Evolutionary conservation across 2,888 invertebrate genomes (phyloP).

Genomic region (Muschampia plurimacula): DNA sequence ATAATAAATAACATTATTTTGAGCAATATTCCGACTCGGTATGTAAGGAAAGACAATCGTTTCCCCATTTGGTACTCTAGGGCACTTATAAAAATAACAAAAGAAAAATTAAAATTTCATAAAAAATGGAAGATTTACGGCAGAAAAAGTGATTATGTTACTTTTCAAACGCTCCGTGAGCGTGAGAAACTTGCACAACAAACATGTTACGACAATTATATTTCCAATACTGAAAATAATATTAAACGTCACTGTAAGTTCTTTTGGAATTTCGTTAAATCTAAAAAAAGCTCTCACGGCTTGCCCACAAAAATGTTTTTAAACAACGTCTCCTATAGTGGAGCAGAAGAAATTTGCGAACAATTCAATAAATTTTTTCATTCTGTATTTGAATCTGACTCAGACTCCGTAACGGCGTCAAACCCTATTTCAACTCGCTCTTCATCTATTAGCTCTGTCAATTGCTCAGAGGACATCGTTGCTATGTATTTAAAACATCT

Average conservation of each 20-base stretch:
- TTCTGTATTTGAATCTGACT: neutral
- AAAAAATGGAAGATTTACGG: slow-evolving; percentile 11
- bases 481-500: slow-evolving; percentile 24
- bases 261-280: slow-evolving; percentile 3
- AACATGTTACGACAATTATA: neutral
- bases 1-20: neutral
- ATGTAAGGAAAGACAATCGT: neutral
- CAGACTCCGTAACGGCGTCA: neutral
- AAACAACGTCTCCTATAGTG: neutral
- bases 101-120: slow-evolving; percentile 6
- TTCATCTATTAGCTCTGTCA: neutral
- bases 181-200: slow-evolving; percentile 1
- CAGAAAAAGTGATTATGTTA: neutral
- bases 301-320: neutral
- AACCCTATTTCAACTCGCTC: neutral
- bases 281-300: neutral
- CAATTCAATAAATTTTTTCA: neutral
- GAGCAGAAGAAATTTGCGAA: slow-evolving; percentile 4
- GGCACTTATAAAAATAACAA: slow-evolving; percentile 8
- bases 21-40: neutral
- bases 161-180: slow-evolving; percentile 2
- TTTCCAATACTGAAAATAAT: neutral
- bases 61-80: slow-evolving; percentile 12
- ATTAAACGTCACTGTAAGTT: slow-evolving; percentile 2
- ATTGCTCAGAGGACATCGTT: neutral